These are phyloP conservation scores for Caenorhabditis sp. DNA, from an alignment of 2,888 invertebrate species.

Conservation along the genomic window DNA sequence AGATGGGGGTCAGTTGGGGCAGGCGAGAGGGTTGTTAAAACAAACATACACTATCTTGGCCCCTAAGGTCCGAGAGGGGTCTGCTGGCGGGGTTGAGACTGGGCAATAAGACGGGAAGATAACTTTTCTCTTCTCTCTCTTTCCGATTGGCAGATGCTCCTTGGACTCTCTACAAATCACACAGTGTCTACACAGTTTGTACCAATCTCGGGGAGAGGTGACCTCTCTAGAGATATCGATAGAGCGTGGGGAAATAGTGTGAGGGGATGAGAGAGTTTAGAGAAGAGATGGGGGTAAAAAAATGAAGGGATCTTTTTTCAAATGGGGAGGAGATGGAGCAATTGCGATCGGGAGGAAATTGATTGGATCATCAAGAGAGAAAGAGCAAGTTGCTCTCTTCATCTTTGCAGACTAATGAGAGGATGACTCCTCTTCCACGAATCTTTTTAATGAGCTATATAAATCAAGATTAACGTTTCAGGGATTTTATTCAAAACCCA, in stretches of 20 bases:
- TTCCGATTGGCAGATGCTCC: slow-evolving; percentile 42
- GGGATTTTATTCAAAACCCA: too few species aligned
- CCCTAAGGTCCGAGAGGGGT: slow-evolving; percentile 17
- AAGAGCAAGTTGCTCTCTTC: not conserved
- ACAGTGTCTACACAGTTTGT: not conserved
- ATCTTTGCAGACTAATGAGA: not conserved
- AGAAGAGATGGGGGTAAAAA: slow-evolving; percentile 2
- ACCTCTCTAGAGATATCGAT: slow-evolving; percentile 16
- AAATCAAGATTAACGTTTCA: too few species aligned
- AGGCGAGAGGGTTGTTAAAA: slow-evolving; percentile 12
- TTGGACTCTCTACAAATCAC: slow-evolving; percentile 10
- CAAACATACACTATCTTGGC: slow-evolving; percentile 7
- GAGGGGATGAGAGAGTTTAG: not conserved
- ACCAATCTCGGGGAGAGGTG: slow-evolving; percentile 9
- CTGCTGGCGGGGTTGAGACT: not conserved
- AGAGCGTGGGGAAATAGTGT: not conserved
- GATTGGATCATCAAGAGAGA: not conserved
- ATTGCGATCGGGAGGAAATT: not conserved
- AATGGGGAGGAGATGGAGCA: not conserved
- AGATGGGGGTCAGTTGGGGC: not conserved
- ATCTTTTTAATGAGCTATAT: too few species aligned
- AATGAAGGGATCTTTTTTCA: not conserved
- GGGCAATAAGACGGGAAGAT: slow-evolving; percentile 13
- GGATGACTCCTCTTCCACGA: too few species aligned
- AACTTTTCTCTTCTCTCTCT: slow-evolving; percentile 20